Evolutionary conservation across 2,113 vertebrate species (phyloP).

Genomic region (Lates calcarifer): DNA sequence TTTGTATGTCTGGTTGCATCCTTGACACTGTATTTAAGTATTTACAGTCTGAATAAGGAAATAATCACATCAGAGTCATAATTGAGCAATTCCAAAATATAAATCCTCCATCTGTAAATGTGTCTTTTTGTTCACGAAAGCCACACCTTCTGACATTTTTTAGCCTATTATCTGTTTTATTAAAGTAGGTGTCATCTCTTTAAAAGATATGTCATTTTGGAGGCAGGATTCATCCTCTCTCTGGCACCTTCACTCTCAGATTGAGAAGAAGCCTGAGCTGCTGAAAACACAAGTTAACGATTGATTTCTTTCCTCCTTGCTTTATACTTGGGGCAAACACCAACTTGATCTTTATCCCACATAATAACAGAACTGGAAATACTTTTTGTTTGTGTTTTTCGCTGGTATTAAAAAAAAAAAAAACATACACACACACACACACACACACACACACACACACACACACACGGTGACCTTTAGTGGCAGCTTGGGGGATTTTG

Average conservation of each 20-base stretch:
- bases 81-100: background rate
- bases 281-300: slow-evolving; percentile 48
- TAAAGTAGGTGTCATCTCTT: slow-evolving; percentile 8
- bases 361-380: slow-evolving; percentile 69
- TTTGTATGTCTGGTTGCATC: background rate
- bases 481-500: slow-evolving; percentile 82
- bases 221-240: background rate
- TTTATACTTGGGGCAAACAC: slow-evolving; percentile 68
- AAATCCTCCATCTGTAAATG: background rate
- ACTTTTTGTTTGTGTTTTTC: slow-evolving; percentile 58
- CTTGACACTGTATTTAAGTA: background rate
- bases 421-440: slow-evolving; percentile 15
- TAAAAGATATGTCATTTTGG: background rate
- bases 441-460: slow-evolving; percentile 27
- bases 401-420: slow-evolving; percentile 38
- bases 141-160: background rate
- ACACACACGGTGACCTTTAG: slow-evolving; percentile 75
- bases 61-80: background rate
- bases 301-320: slow-evolving; percentile 59
- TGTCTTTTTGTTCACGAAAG: background rate
- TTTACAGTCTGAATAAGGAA: background rate
- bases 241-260: background rate
- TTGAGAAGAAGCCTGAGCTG: slow-evolving; percentile 11
- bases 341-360: slow-evolving; percentile 70
- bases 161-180: background rate